These are phyloP conservation scores for Neria commutata DNA, from an alignment of 2,888 invertebrate species.

Conservation along the genomic window DNA sequence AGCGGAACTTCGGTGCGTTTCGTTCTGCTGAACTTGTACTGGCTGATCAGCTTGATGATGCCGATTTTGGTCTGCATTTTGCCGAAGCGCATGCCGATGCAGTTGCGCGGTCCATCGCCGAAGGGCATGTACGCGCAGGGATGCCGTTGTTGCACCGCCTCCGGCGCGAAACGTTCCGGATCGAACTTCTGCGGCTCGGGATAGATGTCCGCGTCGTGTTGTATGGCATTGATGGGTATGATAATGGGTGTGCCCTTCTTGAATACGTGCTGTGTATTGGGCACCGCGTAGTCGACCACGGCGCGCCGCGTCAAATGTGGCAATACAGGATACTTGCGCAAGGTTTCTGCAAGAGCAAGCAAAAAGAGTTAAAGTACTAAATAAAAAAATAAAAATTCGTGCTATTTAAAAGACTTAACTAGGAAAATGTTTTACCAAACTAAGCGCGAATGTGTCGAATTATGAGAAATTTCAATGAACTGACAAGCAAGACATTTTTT, in stretches of 20 bases:
- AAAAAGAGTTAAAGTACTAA: background rate
- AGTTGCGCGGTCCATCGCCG: conserved; percentile 54
- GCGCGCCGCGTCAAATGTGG: conserved; percentile 63
- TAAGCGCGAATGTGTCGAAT: no score
- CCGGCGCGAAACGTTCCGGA: conserved; percentile 66
- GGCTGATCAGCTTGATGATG: conserved; percentile 19
- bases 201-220: conserved; percentile 63
- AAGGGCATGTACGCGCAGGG: conserved; percentile 48
- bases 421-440: no score
- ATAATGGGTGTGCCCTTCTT: conserved; percentile 51
- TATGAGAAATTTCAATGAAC: no score
- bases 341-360: conserved; percentile 62
- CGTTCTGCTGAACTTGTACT: conserved; percentile 26
- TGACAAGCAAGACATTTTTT: no score
- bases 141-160: conserved; percentile 66
- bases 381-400: background rate
- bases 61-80: conserved; percentile 52
- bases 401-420: no score
- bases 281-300: conserved; percentile 63
- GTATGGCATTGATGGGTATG: conserved; percentile 62
- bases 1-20: conserved; percentile 25
- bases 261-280: conserved; percentile 61
- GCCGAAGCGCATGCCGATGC: conserved; percentile 53
- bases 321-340: conserved; percentile 66
- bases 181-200: conserved; percentile 67